Conservation (phyloP, 2,797 vertebrate species). For the Falco naumanni region DNA sequence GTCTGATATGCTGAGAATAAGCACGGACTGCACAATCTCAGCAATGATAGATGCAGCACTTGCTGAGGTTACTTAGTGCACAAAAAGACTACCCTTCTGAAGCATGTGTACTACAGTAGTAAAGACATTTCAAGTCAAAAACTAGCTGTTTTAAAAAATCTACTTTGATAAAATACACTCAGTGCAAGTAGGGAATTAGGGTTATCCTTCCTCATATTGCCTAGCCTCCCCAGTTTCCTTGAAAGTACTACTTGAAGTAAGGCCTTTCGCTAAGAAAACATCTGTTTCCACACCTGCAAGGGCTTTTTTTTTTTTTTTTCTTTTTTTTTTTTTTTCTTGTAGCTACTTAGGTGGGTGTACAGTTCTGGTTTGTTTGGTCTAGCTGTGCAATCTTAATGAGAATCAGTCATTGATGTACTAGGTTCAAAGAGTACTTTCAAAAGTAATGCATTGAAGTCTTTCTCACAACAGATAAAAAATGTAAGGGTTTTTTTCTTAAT, state of each 20-base stretch:
- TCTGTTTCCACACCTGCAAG: background rate
- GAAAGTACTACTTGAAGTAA: background rate
- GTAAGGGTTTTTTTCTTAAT: rapidly evolving
- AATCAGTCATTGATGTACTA: background rate
- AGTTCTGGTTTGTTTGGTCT: background rate
- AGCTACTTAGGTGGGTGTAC: background rate
- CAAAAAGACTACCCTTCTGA: background rate
- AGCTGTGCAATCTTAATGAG: background rate
- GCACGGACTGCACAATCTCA: background rate
- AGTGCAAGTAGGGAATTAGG: background rate
- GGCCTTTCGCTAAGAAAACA: background rate
- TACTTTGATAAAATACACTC: background rate
- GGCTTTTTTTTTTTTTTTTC: no score
- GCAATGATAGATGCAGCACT: background rate
- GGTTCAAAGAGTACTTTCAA: background rate
- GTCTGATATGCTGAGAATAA: background rate
- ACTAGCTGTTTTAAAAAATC: background rate
- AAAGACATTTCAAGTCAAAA: background rate
- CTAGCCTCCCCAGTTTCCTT: background rate
- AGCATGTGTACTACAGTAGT: background rate
- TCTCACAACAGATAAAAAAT: background rate
- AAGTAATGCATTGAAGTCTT: background rate
- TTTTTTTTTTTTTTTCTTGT: no score
- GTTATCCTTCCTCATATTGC: background rate
- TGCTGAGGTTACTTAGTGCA: background rate